Conservation (phyloP, 2,888 invertebrate genomes). For the Conistra vaccinii region DNA sequence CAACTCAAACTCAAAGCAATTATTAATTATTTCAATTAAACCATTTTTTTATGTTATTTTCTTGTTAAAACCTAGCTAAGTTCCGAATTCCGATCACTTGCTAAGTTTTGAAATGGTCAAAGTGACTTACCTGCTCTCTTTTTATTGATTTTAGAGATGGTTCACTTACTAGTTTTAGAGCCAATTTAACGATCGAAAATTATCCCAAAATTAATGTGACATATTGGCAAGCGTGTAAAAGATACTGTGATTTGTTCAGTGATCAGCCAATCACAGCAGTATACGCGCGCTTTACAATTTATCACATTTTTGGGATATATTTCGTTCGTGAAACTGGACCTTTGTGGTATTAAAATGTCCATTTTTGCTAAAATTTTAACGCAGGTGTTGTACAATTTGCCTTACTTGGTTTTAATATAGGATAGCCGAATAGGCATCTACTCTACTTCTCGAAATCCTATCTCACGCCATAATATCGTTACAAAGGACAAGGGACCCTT, state of each 20-base stretch:
- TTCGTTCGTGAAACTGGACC: background rate
- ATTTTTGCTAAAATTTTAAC: background rate
- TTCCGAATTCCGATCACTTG: no score
- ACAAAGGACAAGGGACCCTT: slow-evolving; percentile 34
- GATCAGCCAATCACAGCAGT: no score
- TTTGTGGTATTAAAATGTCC: no score
- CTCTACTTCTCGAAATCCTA: slow-evolving; percentile 27
- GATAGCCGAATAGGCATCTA: slow-evolving; percentile 4
- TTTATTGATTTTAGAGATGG: background rate
- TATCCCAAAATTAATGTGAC: background rate
- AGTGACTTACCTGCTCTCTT: background rate
- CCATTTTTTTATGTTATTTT: no score
- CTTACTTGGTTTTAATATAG: background rate
- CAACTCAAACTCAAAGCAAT: no score
- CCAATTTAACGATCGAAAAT: background rate
- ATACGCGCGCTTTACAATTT: background rate
- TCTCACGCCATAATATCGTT: slow-evolving; percentile 49
- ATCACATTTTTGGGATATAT: background rate
- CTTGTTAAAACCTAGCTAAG: no score
- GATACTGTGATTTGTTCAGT: background rate
- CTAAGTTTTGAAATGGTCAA: background rate
- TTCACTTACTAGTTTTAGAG: background rate
- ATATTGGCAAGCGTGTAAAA: background rate
- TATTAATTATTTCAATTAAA: no score
- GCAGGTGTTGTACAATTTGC: background rate